Base-by-base conservation (phyloP, 2,888 invertebrate genomes). In the Xanthorhoe designata region DNA sequence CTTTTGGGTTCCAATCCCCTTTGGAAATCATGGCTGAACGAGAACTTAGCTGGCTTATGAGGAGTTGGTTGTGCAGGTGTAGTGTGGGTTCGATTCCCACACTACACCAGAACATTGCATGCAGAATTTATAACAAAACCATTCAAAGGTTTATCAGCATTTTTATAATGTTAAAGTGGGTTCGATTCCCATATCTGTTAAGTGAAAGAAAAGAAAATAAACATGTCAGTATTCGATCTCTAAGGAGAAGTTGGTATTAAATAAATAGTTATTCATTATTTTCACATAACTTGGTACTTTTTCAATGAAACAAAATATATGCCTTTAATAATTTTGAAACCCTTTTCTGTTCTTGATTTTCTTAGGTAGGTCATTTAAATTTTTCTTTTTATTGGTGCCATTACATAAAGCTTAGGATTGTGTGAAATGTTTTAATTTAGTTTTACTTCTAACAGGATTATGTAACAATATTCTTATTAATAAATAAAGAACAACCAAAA, bases 301-400 rank as follows among this genome's bases (percentile, higher is more conserved):
- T 24, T 17, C 24, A 47, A 47, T 29, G 13, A 35, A 24, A 56
- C 47, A 64, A 71, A 73, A 69, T 72, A 76, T 80, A 78, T 81
- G 79, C 71, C 65, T 78, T 75, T 51, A 45, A 49, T 50, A 54
- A 68, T 82, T 87, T 87, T 83, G 86, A 77, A 74, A 69, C 76
- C 76, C 81, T 88, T 86, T 75, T 47, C 45, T 53, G 15, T 54
- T 49, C 13, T 8, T 47, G 13, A 38, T 58, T 35, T 35, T 38
- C 51, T 60, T 55, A 71, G 74, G 68, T 78, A 76, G 77, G 81
- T 75, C 67, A 70, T 59, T 42, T 42, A 42, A 68, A 68, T 71
- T 72, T 68, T 79, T 82, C 82, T 89, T 50, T 58, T 58, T 85
- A 83, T 88, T 88, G 83, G 87, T 91, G 91, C 90, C 90, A 91